Evolutionary conservation across 2,113 vertebrate species (phyloP).

Genomic region (Coptodon rendalli): DNA sequence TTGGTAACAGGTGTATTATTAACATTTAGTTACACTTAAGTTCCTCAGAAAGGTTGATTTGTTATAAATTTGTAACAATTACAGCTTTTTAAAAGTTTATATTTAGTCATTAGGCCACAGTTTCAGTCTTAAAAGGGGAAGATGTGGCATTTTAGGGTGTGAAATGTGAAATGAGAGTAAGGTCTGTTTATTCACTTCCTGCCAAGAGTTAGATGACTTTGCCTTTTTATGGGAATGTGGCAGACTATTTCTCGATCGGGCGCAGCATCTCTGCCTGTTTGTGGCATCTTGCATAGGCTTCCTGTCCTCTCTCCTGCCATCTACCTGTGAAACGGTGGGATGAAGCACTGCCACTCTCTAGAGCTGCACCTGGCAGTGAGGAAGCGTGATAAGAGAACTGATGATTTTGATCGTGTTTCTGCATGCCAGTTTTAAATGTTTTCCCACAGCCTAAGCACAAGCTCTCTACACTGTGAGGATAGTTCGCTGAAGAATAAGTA

Average conservation of each 20-base stretch:
- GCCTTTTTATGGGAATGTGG: not conserved
- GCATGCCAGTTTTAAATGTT: not conserved
- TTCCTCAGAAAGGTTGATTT: not conserved
- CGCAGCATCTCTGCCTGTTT: not conserved
- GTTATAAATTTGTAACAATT: not conserved
- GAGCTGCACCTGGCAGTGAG: not conserved
- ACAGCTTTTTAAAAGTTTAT: not conserved
- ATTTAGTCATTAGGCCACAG: not conserved
- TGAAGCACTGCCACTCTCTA: not conserved
- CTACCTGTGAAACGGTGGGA: not conserved
- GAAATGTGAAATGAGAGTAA: not conserved
- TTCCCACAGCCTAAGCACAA: not conserved
- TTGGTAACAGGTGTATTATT: fast-evolving
- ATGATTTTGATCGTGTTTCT: not conserved
- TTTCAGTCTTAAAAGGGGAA: not conserved
- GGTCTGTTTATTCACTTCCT: not conserved
- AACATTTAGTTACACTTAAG: not conserved
- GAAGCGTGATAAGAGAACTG: not conserved
- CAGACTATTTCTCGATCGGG: not conserved
- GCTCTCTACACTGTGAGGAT: not conserved
- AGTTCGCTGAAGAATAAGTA: not conserved
- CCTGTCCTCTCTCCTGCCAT: not conserved
- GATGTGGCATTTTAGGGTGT: not conserved
- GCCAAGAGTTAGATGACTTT: not conserved
- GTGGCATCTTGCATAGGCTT: not conserved